Evolutionary conservation across 2,888 invertebrate species (phyloP), one percentile per base, ranked within the genome.

Genomic region (Didymodactylos carnosus): DNA sequence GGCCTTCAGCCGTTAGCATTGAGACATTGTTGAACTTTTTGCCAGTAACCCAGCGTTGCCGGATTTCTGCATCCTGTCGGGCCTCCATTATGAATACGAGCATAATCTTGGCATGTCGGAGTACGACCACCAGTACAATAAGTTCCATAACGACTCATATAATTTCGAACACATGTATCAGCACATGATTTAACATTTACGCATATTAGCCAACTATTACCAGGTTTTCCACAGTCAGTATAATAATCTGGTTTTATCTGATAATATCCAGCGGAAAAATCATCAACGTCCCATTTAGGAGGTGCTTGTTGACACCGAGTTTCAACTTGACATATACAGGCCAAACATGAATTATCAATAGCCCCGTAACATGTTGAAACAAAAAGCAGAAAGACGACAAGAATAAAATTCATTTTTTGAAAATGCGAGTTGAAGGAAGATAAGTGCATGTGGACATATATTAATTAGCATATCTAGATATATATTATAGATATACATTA

Each of bases 171-270:
- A 53, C 80, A 80, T 14, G 29, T 71, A 16, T 78, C 78, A 1
- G 80, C 75, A 72, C 80, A 80, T 16, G 70, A 10, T 46, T 77
- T 76, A 72, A 78, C 76, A 11, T 75, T 75, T 3, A 79, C 76
- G 70, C 80, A 80, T 14, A 76, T 72, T 62, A 77, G 71, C 77
- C 78, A 79, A 43, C 74, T 79, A 79, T n/a, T 46, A 62, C 80
- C 80, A 6, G 79, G 79, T 49, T 72, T 69, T 8, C 79, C 79
- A 75, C 82, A 82, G 75, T 82, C 82, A 19, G 76, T 76, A 78
- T 80, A 82, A 76, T 82, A 82, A n/a, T 73, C 72, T 23, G 78
- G 73, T 75, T 81, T 82, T 70, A 82, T 80, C 78, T 82, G 80
- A 75, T 78, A 80, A 35, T 78, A 78, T 13, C 80, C 80, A 76